Conservation (phyloP, 2,797 vertebrate genomes). For the Okamejei kenojei region DNA sequence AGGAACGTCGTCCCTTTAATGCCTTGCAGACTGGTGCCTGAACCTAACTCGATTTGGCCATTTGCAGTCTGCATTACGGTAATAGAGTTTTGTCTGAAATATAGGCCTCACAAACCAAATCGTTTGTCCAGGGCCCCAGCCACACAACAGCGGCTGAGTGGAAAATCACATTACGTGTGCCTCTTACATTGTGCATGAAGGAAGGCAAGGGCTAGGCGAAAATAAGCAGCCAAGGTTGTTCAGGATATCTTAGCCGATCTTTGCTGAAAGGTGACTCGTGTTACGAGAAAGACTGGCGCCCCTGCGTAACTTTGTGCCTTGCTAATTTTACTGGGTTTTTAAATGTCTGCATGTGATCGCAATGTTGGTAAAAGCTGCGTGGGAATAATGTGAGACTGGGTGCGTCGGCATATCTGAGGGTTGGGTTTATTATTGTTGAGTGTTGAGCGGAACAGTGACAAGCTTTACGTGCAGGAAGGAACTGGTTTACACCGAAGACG, state of each 20-base stretch:
- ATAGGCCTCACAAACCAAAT: neutral
- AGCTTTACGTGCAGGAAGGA: too few relatives aligned
- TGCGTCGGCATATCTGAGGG: neutral
- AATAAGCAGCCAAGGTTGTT: neutral
- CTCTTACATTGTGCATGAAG: too few relatives aligned
- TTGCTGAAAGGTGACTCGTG: neutral
- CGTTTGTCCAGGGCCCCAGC: neutral
- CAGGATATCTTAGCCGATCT: neutral
- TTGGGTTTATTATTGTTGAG: neutral
- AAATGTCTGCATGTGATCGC: neutral
- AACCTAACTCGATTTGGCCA: constrained; percentile 7
- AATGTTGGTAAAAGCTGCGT: too few relatives aligned
- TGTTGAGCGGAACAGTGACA: neutral
- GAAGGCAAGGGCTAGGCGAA: neutral
- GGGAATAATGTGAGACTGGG: neutral
- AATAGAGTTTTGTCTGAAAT: neutral
- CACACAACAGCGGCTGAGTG: neutral
- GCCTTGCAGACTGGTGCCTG: neutral
- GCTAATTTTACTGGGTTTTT: neutral
- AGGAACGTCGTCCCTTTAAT: too few relatives aligned
- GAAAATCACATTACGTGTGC: neutral
- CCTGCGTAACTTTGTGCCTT: neutral
- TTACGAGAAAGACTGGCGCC: neutral
- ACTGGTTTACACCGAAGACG: too few relatives aligned
- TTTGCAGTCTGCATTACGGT: neutral